Conservation (phyloP, 2,888 invertebrate species). For the Tachina grossa region DNA sequence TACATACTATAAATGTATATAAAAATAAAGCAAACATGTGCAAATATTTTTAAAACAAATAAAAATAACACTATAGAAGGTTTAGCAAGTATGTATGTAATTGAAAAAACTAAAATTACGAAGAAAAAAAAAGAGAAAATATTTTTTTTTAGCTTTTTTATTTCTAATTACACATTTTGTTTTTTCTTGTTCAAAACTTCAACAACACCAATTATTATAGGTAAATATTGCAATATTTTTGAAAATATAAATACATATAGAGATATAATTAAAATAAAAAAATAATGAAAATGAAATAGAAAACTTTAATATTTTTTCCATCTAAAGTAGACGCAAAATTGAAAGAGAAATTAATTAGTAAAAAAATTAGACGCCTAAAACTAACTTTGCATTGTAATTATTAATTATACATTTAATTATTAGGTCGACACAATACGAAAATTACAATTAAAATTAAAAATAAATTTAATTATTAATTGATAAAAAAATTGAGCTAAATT, state of each 20-base stretch:
- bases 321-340: constrained; percentile 78
- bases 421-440: constrained; percentile 51
- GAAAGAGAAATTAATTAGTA: constrained; percentile 68
- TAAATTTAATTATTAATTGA: constrained; percentile 55
- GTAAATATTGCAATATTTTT: constrained; percentile 55
- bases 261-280: constrained; percentile 28
- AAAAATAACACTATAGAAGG: constrained; percentile 35
- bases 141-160: constrained; percentile 53
- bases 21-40: constrained; percentile 54
- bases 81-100: constrained; percentile 38
- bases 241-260: constrained; percentile 58
- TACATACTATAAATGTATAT: constrained; percentile 17
- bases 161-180: constrained; percentile 23
- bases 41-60: constrained; percentile 56
- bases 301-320: constrained; percentile 77
- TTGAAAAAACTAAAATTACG: constrained; percentile 2
- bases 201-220: constrained; percentile 68
- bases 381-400: constrained; percentile 69
- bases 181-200: constrained; percentile 49
- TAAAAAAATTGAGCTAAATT: constrained; percentile 40
- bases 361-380: constrained; percentile 48
- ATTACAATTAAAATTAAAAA: constrained; percentile 44
- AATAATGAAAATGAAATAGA: constrained; percentile 74
- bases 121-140: constrained; percentile 13
- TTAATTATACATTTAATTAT: constrained; percentile 50